These are phyloP conservation scores for Ornithoptera alexandrae DNA, from an alignment of 2,888 invertebrate genomes.

Conservation along the genomic window DNA sequence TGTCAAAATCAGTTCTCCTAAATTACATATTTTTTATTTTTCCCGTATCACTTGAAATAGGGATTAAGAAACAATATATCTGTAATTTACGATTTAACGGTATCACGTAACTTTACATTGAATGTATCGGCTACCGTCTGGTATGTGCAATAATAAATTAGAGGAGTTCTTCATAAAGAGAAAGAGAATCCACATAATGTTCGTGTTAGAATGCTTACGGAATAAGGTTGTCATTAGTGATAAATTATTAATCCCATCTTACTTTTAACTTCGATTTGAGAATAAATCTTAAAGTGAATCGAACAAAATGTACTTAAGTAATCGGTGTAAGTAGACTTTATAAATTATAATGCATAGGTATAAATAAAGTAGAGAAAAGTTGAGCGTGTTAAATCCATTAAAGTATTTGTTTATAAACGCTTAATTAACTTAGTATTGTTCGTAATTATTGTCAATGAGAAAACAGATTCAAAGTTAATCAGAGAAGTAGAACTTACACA, in stretches of 20 bases:
- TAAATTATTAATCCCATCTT: constrained; percentile 67
- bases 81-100: constrained; percentile 22
- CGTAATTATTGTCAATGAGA: constrained; percentile 45
- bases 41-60: background rate
- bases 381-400: constrained; percentile 65
- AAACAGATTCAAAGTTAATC: constrained; percentile 39
- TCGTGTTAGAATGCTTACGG: constrained; percentile 57
- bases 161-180: constrained; percentile 47
- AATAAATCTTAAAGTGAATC: constrained; percentile 55
- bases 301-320: constrained; percentile 80
- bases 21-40: background rate
- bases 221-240: constrained; percentile 73
- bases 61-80: constrained; percentile 5
- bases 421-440: constrained; percentile 66
- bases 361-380: constrained; percentile 68
- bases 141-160: constrained; percentile 51
- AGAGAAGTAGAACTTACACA: constrained; percentile 52
- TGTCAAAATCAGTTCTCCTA: background rate
- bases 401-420: constrained; percentile 72
- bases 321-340: constrained; percentile 78
- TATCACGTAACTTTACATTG: constrained; percentile 32
- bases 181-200: constrained; percentile 47
- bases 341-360: constrained; percentile 77
- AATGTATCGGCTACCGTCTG: constrained; percentile 44
- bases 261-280: constrained; percentile 62